Evolutionary conservation across 2,888 invertebrate species (phyloP), one percentile per base, ranked within the genome.

Genomic region (Chaitophorus viminalis): DNA sequence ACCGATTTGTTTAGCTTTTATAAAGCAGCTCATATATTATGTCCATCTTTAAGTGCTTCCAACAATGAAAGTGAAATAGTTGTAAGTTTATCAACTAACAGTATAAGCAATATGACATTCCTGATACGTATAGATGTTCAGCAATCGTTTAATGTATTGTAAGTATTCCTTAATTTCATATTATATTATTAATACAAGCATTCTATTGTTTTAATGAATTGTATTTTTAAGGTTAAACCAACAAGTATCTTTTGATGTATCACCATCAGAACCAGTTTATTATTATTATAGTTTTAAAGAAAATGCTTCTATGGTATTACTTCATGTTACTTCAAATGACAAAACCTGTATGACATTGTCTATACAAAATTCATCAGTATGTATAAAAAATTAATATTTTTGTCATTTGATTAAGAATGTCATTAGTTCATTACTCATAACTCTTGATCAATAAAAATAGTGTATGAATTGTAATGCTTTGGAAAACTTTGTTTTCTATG

Each of bases 321-420:
- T 95, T 0, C 93, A 93, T 91, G 93, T 95, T 0, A 93, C 93
- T 88, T 95, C 95, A 0, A 92, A 93, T 11, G 94, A 94, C 90
- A 93, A 94, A 72, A 93, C 93, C 0, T 97, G 97, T 90, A 94
- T 96, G 91, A 94, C 95, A 0, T 93, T 96, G 0, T 96, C 96
- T 0, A 94, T 97, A 90, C 96, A 97, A 91, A 94, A 95, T 90
- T 94, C 94, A 89, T 93, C 94, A 90, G 95, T 95, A 91, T 93
- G 93, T 54, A 72, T 31, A 60, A 36, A 39, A 74, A 46, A 21
- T 14, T 46, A 46, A 14, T 0, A 46, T 14, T 14, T 46, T 46
- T 46, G 11, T 46, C 11, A 46, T 46, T 46, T 46, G 11, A 14
- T 46, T 46, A 14, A 11, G 11, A 14, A 46, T 14, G 11, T 3